These are phyloP conservation scores for Mylabris sibirica DNA, from an alignment of 2,888 invertebrate species.

Conservation along the genomic window DNA sequence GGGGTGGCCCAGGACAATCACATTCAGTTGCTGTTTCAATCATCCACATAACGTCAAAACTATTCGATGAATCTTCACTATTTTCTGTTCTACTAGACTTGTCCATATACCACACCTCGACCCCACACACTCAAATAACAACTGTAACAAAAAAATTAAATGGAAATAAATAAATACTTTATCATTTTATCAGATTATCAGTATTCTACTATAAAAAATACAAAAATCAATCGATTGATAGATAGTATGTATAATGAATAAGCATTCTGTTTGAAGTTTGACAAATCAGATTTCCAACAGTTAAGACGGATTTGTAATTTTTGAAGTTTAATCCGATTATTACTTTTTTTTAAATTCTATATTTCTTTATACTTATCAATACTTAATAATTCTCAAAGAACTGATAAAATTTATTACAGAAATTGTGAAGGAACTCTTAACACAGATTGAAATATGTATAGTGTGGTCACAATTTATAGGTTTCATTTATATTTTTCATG, in stretches of 20 bases:
- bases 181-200: background rate
- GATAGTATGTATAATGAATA: background rate
- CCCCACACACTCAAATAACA: slow-evolving; percentile 38
- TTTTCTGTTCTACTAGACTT: slow-evolving; percentile 52
- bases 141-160: slow-evolving; percentile 37
- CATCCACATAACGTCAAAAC: slow-evolving; percentile 71
- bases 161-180: slow-evolving; percentile 1
- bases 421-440: no score
- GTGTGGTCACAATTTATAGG: background rate
- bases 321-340: background rate
- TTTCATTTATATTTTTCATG: slow-evolving; percentile 1
- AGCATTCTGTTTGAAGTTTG: background rate
- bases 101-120: slow-evolving; percentile 51
- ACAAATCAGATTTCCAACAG: background rate
- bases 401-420: background rate
- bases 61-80: slow-evolving; percentile 51
- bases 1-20: slow-evolving; percentile 79
- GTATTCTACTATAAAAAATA: background rate
- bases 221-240: background rate
- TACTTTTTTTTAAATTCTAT: no score
- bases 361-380: background rate
- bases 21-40: slow-evolving; percentile 75
- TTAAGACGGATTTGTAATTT: background rate
- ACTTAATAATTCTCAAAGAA: background rate
- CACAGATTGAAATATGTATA: background rate